Evolutionary conservation across 1,140 invertebrate species (phyloP), one percentile per base, ranked within the genome.

Genomic region (Schlechtendalia chinensis): DNA sequence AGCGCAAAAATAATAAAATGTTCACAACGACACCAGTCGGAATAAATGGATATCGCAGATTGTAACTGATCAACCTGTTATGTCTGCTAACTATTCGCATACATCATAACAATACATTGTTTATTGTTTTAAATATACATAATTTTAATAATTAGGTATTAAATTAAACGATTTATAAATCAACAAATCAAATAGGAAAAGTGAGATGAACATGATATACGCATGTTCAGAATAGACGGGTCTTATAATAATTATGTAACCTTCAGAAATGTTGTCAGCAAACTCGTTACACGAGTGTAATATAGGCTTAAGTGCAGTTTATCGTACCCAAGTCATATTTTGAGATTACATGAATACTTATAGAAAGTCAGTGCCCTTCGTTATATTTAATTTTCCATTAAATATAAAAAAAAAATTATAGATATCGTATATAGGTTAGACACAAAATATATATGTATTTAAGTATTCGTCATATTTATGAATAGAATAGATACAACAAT

Each of bases 301-400:
- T 63, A 50, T 12, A 63, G 61, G 6, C 61, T 24, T 63, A 63
- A 63, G 61, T 16, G 27, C 29, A 17, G 61, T 11, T 63, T 8
- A 24, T 32, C 8, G 59, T n/a, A n/a, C 32, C 8, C 8, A 39
- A 39, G 17, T 8, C 1, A 32, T 63, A 50, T 63, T 63, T 63
- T 32, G 61, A 63, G 29, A 63, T 63, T 29, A 19, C 61, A 63
- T 19, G 8, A 11, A 63, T 29, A 19, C 16, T 11, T 3, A 3
- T 63, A 63, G 61, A 63, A 63, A 63, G 61, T 32, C 59, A 29
- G 27, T 61, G 27, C 59, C 59, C 1, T 27, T 27, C 59, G 27
- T 61, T 29, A 27, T 27, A 5, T 61, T 27, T 61, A 61, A 29
- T 61, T 61, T 61, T 61, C 16, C 17, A 19, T 17, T 29, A 16